Conservation (phyloP, 2,888 invertebrate species). For the Camponotus fellah region DNA sequence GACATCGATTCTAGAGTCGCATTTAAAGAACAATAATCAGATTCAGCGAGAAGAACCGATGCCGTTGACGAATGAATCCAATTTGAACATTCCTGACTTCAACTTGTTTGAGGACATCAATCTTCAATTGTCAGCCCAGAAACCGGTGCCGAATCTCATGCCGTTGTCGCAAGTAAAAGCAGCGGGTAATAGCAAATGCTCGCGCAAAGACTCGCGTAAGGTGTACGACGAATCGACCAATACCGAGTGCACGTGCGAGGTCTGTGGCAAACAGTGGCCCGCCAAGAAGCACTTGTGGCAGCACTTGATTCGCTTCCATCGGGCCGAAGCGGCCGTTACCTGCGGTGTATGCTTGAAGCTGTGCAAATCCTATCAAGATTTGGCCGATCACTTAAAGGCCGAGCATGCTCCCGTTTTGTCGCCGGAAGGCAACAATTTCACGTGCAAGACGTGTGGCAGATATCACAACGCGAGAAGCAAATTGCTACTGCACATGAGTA, state of each 20-base stretch:
- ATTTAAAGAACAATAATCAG: constrained; percentile 83
- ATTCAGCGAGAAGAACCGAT: constrained; percentile 78
- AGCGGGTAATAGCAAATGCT: constrained; percentile 78
- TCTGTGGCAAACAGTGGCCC: constrained; percentile 89
- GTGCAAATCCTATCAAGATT: constrained; percentile 86
- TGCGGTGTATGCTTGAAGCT: constrained; percentile 88
- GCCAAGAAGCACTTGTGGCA: constrained; percentile 89
- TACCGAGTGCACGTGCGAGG: constrained; percentile 86
- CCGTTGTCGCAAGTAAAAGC: constrained; percentile 78
- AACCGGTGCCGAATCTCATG: constrained; percentile 83
- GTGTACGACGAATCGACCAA: constrained; percentile 87
- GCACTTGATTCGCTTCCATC: constrained; percentile 88
- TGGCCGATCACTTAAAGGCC: constrained; percentile 86
- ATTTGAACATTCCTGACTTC: constrained; percentile 84
- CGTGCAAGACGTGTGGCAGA: constrained; percentile 87
- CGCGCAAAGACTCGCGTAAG: constrained; percentile 86
- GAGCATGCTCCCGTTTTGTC: constrained; percentile 87
- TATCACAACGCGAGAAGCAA: constrained; percentile 89
- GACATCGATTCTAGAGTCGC: constrained; percentile 82
- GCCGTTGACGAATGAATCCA: constrained; percentile 75
- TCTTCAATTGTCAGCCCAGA: constrained; percentile 83
- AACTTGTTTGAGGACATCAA: constrained; percentile 85
- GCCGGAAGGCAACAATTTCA: constrained; percentile 88
- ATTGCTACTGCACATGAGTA: constrained; percentile 87
- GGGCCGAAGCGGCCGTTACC: constrained; percentile 87